These are phyloP conservation scores for Aethina tumida DNA, from an alignment of 1,140 invertebrate species.

Conservation along the genomic window DNA sequence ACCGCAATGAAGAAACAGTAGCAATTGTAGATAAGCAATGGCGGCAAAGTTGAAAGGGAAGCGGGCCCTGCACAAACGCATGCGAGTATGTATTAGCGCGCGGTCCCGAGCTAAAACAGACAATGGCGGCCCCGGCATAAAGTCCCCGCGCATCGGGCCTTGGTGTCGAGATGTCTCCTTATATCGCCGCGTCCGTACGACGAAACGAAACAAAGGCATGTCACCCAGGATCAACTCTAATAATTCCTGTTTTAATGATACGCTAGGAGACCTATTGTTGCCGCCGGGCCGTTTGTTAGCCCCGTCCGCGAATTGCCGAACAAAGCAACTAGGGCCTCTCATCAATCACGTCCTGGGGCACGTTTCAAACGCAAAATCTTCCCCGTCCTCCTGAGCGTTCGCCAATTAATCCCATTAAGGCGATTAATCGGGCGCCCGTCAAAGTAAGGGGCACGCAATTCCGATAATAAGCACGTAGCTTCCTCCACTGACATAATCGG, in stretches of 20 bases:
- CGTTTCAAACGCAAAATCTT: no score
- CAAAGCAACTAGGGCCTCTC: no score
- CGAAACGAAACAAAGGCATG: slow-evolving; percentile 9
- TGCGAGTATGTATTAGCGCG: slow-evolving; percentile 27
- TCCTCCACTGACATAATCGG: no score
- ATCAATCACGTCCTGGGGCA: no score
- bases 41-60: slow-evolving; percentile 23
- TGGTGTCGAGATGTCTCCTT: slow-evolving; percentile 9
- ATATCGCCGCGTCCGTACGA: slow-evolving; percentile 7
- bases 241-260: slow-evolving; percentile 9
- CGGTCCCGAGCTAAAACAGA: slow-evolving; percentile 14
- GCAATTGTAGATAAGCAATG: slow-evolving; percentile 24
- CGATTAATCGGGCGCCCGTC: no score
- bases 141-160: slow-evolving; percentile 1
- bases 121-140: slow-evolving; percentile 17
- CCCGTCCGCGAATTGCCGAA: no score
- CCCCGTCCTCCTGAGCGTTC: no score
- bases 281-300: no score
- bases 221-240: slow-evolving; percentile 3
- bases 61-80: slow-evolving; percentile 25
- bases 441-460: no score
- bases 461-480: no score
- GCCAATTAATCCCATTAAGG: no score
- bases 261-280: no score
- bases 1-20: slow-evolving; percentile 20